Conservation (phyloP, 2,888 invertebrate genomes). For the Drosophila maculinotata region DNA sequence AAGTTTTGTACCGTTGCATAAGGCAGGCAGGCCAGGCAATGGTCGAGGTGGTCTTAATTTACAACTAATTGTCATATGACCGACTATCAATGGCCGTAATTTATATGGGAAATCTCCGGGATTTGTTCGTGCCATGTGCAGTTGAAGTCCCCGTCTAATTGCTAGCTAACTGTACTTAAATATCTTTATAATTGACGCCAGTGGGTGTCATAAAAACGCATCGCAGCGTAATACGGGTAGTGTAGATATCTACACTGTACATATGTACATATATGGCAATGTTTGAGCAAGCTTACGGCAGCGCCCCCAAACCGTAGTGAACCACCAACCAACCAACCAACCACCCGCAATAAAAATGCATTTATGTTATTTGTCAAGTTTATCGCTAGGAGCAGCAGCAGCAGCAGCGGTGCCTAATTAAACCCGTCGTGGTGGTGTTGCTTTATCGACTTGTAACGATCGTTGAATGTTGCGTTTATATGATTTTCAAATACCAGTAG, state of each 20-base stretch:
- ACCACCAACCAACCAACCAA: conserved; percentile 74
- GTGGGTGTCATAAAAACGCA: conserved; percentile 71
- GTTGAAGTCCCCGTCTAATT: conserved; percentile 67
- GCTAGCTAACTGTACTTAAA: conserved; percentile 81
- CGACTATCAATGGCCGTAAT: conserved; percentile 68
- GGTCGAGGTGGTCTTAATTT: conserved; percentile 64
- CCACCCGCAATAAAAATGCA: conserved; percentile 82
- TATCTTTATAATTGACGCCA: conserved; percentile 81
- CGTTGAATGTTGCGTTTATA: conserved; percentile 66
- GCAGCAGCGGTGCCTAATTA: conserved; percentile 59
- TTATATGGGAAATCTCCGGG: conserved; percentile 59
- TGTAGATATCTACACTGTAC: conserved; percentile 26
- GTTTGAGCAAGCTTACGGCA: conserved; percentile 53
- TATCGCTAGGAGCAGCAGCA: conserved; percentile 51
- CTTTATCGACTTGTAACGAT: conserved; percentile 75
- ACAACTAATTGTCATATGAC: conserved; percentile 83
- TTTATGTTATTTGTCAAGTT: conserved; percentile 80
- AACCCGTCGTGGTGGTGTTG: conserved; percentile 37
- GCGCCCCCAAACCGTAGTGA: conserved; percentile 25
- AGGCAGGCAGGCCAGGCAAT: conserved; percentile 16
- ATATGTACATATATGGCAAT: conserved; percentile 19
- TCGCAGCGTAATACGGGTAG: conserved; percentile 72
- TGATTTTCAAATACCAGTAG: conserved; percentile 75
- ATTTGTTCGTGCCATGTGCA: conserved; percentile 37
- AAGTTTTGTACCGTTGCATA: conserved; percentile 31